Evolutionary conservation across 2,113 vertebrate species (phyloP).

Genomic region (Hiodon alosoides): DNA sequence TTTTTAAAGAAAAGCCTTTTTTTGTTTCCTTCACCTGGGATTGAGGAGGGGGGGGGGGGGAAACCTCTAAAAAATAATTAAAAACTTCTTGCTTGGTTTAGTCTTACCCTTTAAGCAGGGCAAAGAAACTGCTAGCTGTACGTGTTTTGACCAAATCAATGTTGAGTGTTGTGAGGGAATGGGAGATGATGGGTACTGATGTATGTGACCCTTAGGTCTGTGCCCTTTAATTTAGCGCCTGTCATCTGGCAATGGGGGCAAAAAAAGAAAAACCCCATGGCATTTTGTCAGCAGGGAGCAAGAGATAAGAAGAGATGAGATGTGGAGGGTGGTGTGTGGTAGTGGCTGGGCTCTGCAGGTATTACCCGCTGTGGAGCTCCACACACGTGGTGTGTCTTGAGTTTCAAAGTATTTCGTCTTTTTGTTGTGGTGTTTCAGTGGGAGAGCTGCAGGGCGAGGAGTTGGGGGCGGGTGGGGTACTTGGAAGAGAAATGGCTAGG

Average conservation of each 20-base stretch:
- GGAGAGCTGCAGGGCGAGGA: neutral
- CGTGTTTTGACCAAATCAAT: neutral
- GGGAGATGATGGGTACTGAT: neutral
- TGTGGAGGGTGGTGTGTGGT: neutral
- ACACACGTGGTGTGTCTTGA: neutral
- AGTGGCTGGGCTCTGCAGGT: neutral
- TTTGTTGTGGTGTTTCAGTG: neutral
- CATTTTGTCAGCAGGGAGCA: conserved; percentile 5
- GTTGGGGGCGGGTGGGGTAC: neutral
- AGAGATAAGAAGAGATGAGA: neutral
- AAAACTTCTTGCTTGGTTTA: neutral
- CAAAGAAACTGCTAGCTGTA: no score
- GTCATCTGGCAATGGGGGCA: conserved; percentile 51
- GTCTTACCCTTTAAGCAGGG: neutral
- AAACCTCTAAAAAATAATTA: neutral
- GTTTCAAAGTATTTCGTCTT: neutral
- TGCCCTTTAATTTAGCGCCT: conserved; percentile 39
- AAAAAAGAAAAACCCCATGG: conserved; percentile 33
- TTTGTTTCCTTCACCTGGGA: neutral
- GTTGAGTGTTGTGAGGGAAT: neutral
- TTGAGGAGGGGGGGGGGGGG: neutral
- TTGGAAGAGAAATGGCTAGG: neutral
- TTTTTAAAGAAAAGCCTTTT: neutral
- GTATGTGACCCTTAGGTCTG: conserved; percentile 54
- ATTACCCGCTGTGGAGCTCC: neutral